Conservation (phyloP, 2,113 vertebrate species). For the Apteryx mantelli region DNA sequence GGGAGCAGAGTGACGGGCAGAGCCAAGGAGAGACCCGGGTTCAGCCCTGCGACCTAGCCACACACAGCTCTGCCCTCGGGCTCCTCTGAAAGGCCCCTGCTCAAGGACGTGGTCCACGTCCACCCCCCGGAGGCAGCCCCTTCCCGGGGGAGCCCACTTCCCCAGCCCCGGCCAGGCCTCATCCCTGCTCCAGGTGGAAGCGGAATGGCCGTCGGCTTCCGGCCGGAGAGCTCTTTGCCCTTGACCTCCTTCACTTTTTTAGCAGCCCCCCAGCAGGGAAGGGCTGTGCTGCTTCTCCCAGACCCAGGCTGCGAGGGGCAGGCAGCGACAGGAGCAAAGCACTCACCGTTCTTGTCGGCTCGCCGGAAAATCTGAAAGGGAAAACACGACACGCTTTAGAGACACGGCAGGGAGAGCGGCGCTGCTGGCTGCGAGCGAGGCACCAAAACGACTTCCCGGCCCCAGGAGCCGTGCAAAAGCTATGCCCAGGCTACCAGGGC, state of each 20-base stretch:
- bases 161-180: not conserved
- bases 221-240: not conserved
- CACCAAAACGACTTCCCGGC: not conserved
- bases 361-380: slow-evolving; percentile 82
- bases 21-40: too few relatives aligned
- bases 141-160: not conserved
- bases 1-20: too few relatives aligned
- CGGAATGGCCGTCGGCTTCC: not conserved
- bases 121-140: too few relatives aligned
- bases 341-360: slow-evolving; percentile 86
- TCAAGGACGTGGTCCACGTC: too few relatives aligned
- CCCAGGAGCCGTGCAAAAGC: accelerated
- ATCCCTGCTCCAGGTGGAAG: not conserved
- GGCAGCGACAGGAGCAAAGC: not conserved
- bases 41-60: too few relatives aligned
- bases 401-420: not conserved
- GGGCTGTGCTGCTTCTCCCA: not conserved
- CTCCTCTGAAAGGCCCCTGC: too few relatives aligned
- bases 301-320: not conserved
- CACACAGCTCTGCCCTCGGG: too few relatives aligned
- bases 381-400: slow-evolving; percentile 17
- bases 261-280: not conserved
- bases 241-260: not conserved
- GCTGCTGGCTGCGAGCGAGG: accelerated
- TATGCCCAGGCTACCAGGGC: not conserved